These are phyloP conservation scores for Orchestes rusci DNA, from an alignment of 2,888 invertebrate species.

Conservation along the genomic window DNA sequence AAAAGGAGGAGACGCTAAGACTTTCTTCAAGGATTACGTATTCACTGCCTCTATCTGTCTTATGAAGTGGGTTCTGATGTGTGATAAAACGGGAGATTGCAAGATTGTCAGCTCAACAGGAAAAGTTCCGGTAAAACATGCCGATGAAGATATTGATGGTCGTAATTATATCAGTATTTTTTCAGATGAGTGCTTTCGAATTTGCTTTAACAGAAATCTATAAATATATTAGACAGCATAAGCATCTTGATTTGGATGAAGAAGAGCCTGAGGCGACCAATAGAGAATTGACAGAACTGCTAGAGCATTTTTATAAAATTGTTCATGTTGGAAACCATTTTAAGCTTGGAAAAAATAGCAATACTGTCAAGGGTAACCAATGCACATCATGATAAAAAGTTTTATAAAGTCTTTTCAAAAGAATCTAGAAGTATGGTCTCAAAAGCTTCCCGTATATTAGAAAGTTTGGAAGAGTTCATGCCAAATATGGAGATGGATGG, in stretches of 20 bases:
- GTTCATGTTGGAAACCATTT: slow-evolving; percentile 53
- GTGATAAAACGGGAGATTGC: slow-evolving; percentile 27
- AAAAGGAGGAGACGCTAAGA: slow-evolving; percentile 50
- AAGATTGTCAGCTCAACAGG: slow-evolving; percentile 49
- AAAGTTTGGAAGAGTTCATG: slow-evolving; percentile 52
- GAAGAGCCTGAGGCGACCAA: slow-evolving; percentile 39
- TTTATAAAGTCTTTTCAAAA: slow-evolving; percentile 1
- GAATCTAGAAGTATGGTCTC: slow-evolving; percentile 31
- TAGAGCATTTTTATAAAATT: slow-evolving; percentile 58
- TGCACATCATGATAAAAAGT: no score
- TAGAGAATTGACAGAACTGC: slow-evolving; percentile 62
- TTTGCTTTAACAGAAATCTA: slow-evolving; percentile 67
- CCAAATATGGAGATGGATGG: slow-evolving; percentile 69
- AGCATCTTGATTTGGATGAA: slow-evolving; percentile 59
- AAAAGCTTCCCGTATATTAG: slow-evolving; percentile 51
- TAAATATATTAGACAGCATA: slow-evolving; percentile 52
- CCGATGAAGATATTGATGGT: background rate
- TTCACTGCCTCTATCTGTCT: slow-evolving; percentile 72
- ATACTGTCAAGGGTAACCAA: no score
- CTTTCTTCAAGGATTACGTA: slow-evolving; percentile 65
- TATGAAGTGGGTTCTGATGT: slow-evolving; percentile 54
- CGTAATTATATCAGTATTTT: background rate
- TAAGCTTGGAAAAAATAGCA: no score
- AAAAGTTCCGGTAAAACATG: slow-evolving; percentile 41
- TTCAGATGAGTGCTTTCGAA: slow-evolving; percentile 49